Base-by-base conservation (phyloP, 2,113 vertebrate genomes). In the Leptocoma aspasia region DNA sequence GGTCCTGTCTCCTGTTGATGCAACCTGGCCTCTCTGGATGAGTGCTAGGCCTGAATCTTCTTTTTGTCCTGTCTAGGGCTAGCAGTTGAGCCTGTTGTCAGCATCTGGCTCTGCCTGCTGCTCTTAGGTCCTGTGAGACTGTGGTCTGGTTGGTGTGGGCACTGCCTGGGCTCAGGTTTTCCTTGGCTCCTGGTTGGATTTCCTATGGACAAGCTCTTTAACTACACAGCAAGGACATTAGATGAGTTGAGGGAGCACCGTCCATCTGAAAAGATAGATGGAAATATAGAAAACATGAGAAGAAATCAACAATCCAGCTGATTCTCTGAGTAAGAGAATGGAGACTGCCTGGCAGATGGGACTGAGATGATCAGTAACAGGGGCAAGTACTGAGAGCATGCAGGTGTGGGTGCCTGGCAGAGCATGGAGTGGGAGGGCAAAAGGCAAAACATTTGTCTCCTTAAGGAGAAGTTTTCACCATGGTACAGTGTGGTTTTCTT, bases 191-290 rank as follows among this genome's bases (percentile, higher is more conserved):
- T 69, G 30, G n/a, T 28, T 83, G 50, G 16, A 35, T 27, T 54
- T 41, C 20, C 37, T 30, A 2, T 52, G 77, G 41, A 80, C 49
- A 59, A 86, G 54, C 7, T 65, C 49, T 73, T 69, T 37, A 52
- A 27, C 39, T 85, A 23, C 27, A 13, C 39, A 69, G 33, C 28
- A 39, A 59, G 22, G 21, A 44, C 15, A 21, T n/a, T 37, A n/a
- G 31, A 19, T 69, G 56, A 47, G 11, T 52, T 37, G 11, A 26
- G 19, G 8, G 12, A 84, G 10, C 9, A 33, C 15, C 0, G 0
- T 24, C 47, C 7, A 1, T 20, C 50, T 81, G 44, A 64, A 91
- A 76, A 68, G 13, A 35, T 3, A n/a, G 15, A 13, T 42, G 17
- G 30, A 71, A 86, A 68, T 39, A 28, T 11, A 41, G n/a, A 80